A percentile compares a stretch with the other conserved stretches of the same genome.
Evolutionary conservation across 2,113 vertebrate species (phyloP).

Genomic region (Talpa occidentalis): DNA sequence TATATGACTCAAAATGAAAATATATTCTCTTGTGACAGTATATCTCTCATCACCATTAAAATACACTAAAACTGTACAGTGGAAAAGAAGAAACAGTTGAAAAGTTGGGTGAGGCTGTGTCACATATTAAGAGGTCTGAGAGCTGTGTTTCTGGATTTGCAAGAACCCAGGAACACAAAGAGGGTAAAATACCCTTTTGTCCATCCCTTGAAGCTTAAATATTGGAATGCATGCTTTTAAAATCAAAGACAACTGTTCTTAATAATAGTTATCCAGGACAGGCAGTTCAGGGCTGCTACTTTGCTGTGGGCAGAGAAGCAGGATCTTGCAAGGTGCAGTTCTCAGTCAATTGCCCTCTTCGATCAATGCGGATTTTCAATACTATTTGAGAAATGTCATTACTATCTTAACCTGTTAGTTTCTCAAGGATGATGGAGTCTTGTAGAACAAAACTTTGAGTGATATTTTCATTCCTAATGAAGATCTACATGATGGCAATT

Average conservation of each 20-base stretch:
- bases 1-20: constrained; percentile 79
- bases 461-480: background rate
- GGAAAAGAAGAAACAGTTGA: constrained; percentile 83
- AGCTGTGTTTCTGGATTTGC: constrained; percentile 74
- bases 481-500: background rate
- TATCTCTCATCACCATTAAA: constrained; percentile 85
- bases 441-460: background rate
- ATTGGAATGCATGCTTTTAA: background rate
- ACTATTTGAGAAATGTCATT: background rate
- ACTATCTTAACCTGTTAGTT: background rate
- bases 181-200: constrained; percentile 44
- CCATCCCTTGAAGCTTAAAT: constrained; percentile 46
- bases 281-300: background rate
- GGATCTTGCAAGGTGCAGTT: background rate
- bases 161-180: background rate
- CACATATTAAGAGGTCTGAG: constrained; percentile 80
- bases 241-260: constrained; percentile 50
- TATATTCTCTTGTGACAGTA: constrained; percentile 79
- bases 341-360: background rate
- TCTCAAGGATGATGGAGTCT: background rate
- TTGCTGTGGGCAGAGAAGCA: background rate
- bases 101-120: constrained; percentile 79
- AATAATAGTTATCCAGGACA: background rate
- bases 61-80: constrained; percentile 80
- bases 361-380: constrained; percentile 5